phyloP scores from a whole-genome alignment of 1,140 invertebrate species.

The Psilanteris sp. region DNA sequence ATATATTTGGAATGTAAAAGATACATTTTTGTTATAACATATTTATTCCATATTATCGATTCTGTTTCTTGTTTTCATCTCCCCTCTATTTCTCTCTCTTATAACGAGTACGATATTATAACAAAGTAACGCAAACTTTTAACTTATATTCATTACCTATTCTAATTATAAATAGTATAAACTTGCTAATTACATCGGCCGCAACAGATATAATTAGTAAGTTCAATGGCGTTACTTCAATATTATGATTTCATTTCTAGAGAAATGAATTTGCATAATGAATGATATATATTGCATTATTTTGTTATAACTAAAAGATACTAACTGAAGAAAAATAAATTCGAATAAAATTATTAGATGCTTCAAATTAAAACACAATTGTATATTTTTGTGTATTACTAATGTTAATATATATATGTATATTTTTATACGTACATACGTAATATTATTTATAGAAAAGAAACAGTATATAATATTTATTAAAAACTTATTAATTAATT shows the following conservation, averaged over 20 bases:
- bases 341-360: too few relatives aligned
- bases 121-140: constrained; percentile 43
- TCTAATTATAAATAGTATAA: constrained; percentile 51
- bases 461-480: too few relatives aligned
- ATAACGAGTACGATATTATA: constrained; percentile 19
- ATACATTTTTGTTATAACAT: too few relatives aligned
- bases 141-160: constrained; percentile 44
- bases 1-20: too few relatives aligned
- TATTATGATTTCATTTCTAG: constrained; percentile 50
- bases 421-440: too few relatives aligned
- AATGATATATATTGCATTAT: constrained; percentile 39
- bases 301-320: too few relatives aligned
- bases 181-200: constrained; percentile 53
- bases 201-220: constrained; percentile 52
- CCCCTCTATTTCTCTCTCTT: constrained; percentile 1
- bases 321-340: too few relatives aligned
- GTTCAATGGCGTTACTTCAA: constrained; percentile 48
- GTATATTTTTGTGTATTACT: too few relatives aligned
- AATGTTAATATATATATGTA: too few relatives aligned
- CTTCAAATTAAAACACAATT: too few relatives aligned
- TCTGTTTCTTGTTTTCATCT: constrained; percentile 11
- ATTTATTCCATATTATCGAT: constrained; percentile 12
- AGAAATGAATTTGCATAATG: constrained; percentile 38
- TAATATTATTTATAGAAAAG: too few relatives aligned
- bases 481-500: too few relatives aligned